These are phyloP conservation scores for Procavia capensis DNA, from an alignment of 2,113 vertebrate genomes.

Conservation along the genomic window DNA sequence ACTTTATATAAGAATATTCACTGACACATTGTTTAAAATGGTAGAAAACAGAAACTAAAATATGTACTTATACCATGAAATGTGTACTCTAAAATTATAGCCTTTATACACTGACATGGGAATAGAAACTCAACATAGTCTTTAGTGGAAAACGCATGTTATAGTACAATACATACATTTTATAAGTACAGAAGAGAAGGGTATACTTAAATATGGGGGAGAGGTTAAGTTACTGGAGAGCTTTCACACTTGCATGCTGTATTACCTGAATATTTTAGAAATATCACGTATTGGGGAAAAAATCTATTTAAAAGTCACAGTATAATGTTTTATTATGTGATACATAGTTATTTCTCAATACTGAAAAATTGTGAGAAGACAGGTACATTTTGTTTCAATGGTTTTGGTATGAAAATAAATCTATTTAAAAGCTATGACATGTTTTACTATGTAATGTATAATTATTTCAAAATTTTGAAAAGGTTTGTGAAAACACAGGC, in stretches of 20 bases:
- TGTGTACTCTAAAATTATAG: neutral
- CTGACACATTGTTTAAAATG: neutral
- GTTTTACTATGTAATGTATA: no score
- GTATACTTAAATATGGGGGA: neutral
- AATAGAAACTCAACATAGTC: neutral
- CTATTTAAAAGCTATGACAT: no score
- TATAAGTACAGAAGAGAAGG: neutral
- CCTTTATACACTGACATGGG: neutral
- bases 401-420: neutral
- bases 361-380: neutral
- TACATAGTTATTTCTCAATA: conserved; percentile 35
- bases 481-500: neutral
- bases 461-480: no score
- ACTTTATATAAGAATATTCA: neutral
- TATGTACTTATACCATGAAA: neutral
- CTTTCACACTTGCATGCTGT: neutral
- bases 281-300: neutral
- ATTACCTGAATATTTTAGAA: neutral
- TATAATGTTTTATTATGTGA: neutral
- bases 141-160: neutral
- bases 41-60: neutral
- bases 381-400: conserved; percentile 4
- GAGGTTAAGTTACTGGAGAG: neutral
- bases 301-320: neutral
- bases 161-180: neutral